phyloP scores from a whole-genome alignment of 2,113 vertebrate genomes.

The Vanacampus margaritifer region DNA sequence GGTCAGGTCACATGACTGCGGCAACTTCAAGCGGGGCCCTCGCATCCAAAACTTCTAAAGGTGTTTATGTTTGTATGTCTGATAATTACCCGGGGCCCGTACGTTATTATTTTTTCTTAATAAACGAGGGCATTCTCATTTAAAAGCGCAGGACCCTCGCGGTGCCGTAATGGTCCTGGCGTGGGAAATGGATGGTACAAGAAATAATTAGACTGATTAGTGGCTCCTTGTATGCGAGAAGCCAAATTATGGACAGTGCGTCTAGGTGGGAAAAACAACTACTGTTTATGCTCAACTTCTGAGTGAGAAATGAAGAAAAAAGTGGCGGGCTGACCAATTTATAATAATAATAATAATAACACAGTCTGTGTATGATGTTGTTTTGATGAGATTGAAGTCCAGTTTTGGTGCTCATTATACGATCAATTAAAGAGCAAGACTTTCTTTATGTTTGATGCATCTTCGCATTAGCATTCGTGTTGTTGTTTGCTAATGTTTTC shows the following conservation, averaged over 20 bases:
- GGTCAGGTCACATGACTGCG: conserved; percentile 71
- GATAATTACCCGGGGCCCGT: conserved; percentile 59
- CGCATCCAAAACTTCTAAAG: conserved; percentile 62
- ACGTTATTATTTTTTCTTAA: conserved; percentile 48
- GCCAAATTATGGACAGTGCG: conserved; percentile 35
- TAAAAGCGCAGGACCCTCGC: conserved; percentile 53
- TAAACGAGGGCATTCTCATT: conserved; percentile 67
- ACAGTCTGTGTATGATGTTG: background rate
- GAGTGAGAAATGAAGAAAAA: background rate
- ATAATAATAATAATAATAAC: background rate
- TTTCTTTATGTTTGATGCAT: conserved; percentile 9
- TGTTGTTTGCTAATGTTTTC: background rate
- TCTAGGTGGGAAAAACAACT: conserved; percentile 32
- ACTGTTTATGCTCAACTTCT: conserved; percentile 3
- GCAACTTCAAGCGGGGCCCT: conserved; percentile 52
- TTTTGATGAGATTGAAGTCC: conserved; percentile 1
- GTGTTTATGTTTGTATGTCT: conserved; percentile 68
- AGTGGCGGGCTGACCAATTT: conserved; percentile 2
- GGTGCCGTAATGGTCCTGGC: conserved; percentile 50
- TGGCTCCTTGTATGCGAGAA: conserved; percentile 47
- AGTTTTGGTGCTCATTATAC: conserved; percentile 20
- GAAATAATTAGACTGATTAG: conserved; percentile 67
- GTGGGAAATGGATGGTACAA: conserved; percentile 44
- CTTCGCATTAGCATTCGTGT: background rate
- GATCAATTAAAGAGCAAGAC: conserved; percentile 15